Evolutionary conservation across 2,113 vertebrate species (phyloP).

Genomic region (Scytalopus superciliaris): DNA sequence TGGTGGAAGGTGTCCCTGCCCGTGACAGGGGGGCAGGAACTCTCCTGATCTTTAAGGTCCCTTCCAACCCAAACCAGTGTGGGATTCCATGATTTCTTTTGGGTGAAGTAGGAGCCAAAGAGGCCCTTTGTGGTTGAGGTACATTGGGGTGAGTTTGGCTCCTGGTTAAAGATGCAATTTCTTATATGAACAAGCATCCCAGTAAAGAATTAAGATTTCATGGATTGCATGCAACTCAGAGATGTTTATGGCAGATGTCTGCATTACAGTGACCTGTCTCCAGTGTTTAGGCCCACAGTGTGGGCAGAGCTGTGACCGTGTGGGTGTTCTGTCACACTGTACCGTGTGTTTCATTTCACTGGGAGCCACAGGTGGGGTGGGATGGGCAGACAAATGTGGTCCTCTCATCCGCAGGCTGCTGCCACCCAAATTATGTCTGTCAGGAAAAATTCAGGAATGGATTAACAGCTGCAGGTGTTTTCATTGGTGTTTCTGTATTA

Average conservation of each 20-base stretch:
- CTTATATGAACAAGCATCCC: neutral
- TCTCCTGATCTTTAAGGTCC: neutral
- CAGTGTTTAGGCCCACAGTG: neutral
- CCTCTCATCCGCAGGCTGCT: accelerated
- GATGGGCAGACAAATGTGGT: accelerated
- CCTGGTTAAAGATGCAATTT: neutral
- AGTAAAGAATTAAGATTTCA: neutral
- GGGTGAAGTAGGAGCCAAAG: neutral
- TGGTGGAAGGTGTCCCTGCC: neutral
- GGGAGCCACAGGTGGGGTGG: accelerated
- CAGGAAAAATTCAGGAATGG: neutral
- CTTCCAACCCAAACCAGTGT: neutral
- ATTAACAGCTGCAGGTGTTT: neutral
- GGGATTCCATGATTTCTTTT: neutral
- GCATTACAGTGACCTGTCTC: neutral
- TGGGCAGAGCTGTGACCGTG: neutral
- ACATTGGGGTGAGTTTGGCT: neutral
- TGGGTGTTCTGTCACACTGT: accelerated
- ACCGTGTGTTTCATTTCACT: accelerated
- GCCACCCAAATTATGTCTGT: neutral
- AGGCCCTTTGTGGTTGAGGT: neutral
- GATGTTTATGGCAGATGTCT: neutral
- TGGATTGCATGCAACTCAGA: accelerated
- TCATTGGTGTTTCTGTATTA: neutral
- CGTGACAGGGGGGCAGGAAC: neutral